Conservation (phyloP, 2,113 vertebrate species). For the Cyprinus carpio region DNA sequence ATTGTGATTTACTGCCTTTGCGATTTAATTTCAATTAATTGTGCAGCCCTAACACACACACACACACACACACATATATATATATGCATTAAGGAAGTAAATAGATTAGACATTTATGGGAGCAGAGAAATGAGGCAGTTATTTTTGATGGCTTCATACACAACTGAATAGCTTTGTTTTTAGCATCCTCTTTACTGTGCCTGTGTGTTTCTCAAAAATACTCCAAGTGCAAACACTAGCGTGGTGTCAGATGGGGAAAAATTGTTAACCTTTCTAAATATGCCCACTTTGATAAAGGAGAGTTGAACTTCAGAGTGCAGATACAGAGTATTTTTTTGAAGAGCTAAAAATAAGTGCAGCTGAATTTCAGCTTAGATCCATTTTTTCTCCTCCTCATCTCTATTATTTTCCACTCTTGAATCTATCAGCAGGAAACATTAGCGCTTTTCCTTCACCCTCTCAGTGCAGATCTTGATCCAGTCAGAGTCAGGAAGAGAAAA, state of each 20-base stretch:
- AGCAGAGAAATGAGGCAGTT: not conserved
- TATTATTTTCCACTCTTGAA: constrained; percentile 51
- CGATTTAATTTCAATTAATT: too few relatives aligned
- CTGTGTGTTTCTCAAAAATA: not conserved
- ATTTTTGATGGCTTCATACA: not conserved
- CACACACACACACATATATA: too few relatives aligned
- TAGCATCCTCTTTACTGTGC: not conserved
- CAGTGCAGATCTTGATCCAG: constrained; percentile 26
- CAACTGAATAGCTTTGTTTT: not conserved
- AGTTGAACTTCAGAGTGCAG: constrained; percentile 41
- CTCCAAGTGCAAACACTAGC: not conserved
- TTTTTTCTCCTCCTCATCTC: constrained; percentile 41
- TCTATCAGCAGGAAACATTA: constrained; percentile 56
- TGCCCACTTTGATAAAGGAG: constrained; percentile 46
- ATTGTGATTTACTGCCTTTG: too few relatives aligned
- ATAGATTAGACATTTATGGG: not conserved
- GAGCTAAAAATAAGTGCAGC: constrained; percentile 58
- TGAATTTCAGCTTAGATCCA: constrained; percentile 52
- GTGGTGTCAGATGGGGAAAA: constrained; percentile 18
- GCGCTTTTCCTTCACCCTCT: constrained; percentile 31
- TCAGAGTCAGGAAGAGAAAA: constrained; percentile 35
- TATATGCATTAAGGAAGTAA: not conserved
- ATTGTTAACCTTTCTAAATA: constrained; percentile 52
- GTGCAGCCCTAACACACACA: too few relatives aligned
- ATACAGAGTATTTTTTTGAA: constrained; percentile 48